Evolutionary conservation across 2,113 vertebrate species (phyloP), one percentile per base, ranked within the genome.

Genomic region (Ursus arctos): DNA sequence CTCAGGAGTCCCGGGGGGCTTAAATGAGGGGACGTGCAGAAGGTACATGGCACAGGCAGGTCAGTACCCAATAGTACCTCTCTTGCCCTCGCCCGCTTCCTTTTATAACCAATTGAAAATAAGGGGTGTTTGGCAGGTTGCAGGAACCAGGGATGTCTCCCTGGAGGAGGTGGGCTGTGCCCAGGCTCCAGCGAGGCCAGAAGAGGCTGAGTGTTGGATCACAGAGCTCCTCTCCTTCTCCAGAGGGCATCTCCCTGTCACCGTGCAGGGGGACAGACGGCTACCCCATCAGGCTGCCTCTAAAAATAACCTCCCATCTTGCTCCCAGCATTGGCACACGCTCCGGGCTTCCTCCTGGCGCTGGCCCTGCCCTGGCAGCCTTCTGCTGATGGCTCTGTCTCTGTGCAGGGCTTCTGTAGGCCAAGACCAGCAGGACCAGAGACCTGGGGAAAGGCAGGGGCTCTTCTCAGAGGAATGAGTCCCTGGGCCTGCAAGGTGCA

Each of bases 231-330:
- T 85, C 14, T 26, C 72, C 79, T 82, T 72, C 82, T 93, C 43
- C 49, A 9, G 76, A 97, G 95, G 96, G 91, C 79, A 91, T 57
- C 77, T 97, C 92, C 51, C 1, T 67, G 88, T 79, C 67, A 49
- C 91, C 3, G 2, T 72, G 91, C 74, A 65, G 0, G 12, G 72
- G 96, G 93, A 97, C 97, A 98, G 96, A 95, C 86, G 88, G 96
- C 92, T 65, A n/a, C 92, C 95, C 96, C 94, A 95, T 72, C 89
- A 90, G 97, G 92, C 84, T 84, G 82, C 83, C 96, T 97, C 97
- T 97, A 96, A 96, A 98, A 98, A 98, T 98, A 97, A 40, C 86
- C 71, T 89, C 72, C 82, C 94, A 51, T 92, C 94, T 57, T 90
- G 85, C 81, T 93, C 86, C 59, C 65, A 24, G 96, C 1, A 0